Evolutionary conservation across 2,797 vertebrate genomes (phyloP).

Genomic region (Lophotriccus pileatus): DNA sequence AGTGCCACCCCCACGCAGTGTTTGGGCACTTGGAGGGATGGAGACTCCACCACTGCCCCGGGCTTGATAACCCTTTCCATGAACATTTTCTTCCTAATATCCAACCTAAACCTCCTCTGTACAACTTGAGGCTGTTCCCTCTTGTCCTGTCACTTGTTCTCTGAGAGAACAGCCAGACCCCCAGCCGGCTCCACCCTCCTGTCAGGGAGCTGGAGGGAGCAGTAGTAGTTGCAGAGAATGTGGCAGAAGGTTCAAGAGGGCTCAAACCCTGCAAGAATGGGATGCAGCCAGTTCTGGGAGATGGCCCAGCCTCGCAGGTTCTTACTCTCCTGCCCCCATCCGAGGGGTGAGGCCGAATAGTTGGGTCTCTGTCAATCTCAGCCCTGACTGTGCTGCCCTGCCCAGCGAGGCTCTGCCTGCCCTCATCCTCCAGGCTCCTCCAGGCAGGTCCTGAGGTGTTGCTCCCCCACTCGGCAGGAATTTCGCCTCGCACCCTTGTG

Average conservation of each 20-base stretch:
- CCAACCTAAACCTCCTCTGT: not conserved
- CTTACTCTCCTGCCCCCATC: not conserved
- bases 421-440: not conserved
- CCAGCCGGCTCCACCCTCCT: not conserved
- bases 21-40: not conserved
- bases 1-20: not conserved
- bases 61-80: not conserved
- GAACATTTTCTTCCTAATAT: not conserved
- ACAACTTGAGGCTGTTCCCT: not conserved
- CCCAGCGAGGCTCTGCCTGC: not conserved
- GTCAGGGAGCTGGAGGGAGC: not conserved
- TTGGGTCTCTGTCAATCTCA: not conserved
- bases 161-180: not conserved
- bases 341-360: not conserved
- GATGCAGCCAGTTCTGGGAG: not conserved
- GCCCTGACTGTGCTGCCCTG: not conserved
- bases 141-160: not conserved
- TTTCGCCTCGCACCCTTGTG: not conserved
- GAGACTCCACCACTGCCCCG: not conserved
- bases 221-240: not conserved
- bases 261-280: not conserved
- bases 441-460: fast-evolving
- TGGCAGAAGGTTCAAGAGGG: not conserved
- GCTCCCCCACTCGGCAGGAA: not conserved
- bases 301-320: not conserved